A percentile compares a stretch with the other conserved stretches of the same genome.
These are phyloP conservation scores for Falcaria lacertinaria DNA, from an alignment of 2,888 invertebrate genomes.

Conservation along the genomic window DNA sequence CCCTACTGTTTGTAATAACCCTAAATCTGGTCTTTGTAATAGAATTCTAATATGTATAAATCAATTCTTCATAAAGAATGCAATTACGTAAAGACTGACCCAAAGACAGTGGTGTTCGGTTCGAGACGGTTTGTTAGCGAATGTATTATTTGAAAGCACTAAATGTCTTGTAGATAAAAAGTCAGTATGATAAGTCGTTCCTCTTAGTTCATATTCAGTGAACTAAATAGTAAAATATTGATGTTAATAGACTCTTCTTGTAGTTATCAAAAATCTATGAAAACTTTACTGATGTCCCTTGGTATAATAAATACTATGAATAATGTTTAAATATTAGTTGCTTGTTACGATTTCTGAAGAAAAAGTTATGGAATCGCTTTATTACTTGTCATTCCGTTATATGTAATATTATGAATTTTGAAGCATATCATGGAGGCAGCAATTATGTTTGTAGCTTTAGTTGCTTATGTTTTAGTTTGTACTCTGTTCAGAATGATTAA, in stretches of 20 bases:
- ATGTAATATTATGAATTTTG: constrained; percentile 49
- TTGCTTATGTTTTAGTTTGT: constrained; percentile 41
- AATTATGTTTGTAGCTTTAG: constrained; percentile 46
- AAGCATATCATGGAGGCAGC: constrained; percentile 63
- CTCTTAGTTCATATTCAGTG: no score
- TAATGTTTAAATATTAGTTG: constrained; percentile 36
- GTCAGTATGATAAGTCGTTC: background rate
- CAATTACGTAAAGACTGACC: constrained; percentile 43
- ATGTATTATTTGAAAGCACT: background rate
- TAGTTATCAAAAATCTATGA: background rate
- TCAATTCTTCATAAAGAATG: background rate
- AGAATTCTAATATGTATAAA: background rate
- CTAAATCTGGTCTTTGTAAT: no score
- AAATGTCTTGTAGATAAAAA: no score
- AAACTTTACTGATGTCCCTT: constrained; percentile 12
- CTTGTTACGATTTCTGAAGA: constrained; percentile 42
- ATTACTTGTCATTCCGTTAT: constrained; percentile 55
- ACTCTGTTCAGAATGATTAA: constrained; percentile 41
- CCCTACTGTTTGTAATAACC: no score
- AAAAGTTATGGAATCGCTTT: constrained; percentile 42
- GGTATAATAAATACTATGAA: constrained; percentile 26
- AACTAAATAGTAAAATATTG: constrained; percentile 25
- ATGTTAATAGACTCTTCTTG: constrained; percentile 25
- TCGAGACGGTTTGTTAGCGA: background rate
- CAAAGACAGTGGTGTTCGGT: constrained; percentile 5